Evolutionary conservation across 2,888 invertebrate species (phyloP).

Genomic region (Theretra japonica): DNA sequence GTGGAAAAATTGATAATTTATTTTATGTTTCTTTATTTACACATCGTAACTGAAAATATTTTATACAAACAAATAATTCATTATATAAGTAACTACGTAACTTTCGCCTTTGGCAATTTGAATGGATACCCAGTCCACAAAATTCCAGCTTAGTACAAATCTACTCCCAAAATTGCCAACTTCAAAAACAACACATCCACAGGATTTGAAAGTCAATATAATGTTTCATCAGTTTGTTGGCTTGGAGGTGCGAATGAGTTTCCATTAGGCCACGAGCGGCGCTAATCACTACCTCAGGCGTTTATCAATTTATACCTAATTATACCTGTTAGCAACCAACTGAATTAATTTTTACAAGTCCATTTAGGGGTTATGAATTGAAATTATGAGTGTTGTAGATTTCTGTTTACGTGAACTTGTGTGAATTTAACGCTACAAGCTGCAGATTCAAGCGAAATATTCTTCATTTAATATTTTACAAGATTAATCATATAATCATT

Average conservation of each 20-base stretch:
- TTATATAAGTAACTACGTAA: too few species aligned
- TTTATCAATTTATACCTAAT: constrained; percentile 16
- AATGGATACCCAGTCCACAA: neutral
- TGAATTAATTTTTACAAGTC: neutral
- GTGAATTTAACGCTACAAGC: too few species aligned
- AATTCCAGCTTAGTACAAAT: neutral
- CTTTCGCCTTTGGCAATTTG: neutral
- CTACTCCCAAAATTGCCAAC: neutral
- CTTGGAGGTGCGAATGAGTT: neutral
- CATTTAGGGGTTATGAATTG: neutral
- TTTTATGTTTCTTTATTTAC: too few species aligned
- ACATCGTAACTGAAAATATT: too few species aligned
- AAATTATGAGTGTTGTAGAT: too few species aligned
- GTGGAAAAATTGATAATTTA: too few species aligned
- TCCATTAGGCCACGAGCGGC: neutral
- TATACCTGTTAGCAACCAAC: neutral
- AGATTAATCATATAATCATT: too few species aligned
- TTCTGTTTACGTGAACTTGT: too few species aligned
- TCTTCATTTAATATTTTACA: too few species aligned
- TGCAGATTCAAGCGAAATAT: too few species aligned
- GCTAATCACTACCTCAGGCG: constrained; percentile 3
- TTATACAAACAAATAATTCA: too few species aligned
- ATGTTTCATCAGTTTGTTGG: neutral
- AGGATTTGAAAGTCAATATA: neutral
- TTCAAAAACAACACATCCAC: neutral